A percentile compares a stretch with the other conserved stretches of the same genome.
phyloP scores from a whole-genome alignment of 2,797 vertebrate genomes.

The Gadopsis bispinosus region DNA sequence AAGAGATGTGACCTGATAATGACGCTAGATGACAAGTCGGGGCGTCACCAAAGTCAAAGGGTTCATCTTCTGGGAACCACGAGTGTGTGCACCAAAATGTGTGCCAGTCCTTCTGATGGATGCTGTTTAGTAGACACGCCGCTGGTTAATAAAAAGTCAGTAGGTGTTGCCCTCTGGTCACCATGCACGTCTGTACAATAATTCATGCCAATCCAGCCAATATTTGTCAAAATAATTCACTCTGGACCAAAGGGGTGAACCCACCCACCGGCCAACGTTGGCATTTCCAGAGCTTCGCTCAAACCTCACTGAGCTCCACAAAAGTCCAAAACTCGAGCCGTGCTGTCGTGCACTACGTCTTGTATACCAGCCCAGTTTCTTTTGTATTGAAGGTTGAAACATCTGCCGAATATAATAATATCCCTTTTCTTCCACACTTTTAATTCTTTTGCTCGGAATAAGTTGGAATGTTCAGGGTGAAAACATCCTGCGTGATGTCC shows the following conservation, averaged over 20 bases:
- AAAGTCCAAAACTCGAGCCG: neutral
- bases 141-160: neutral
- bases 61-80: neutral
- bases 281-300: too few species aligned
- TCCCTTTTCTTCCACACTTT: neutral
- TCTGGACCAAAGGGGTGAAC: too few species aligned
- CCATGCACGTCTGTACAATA: neutral
- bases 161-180: neutral
- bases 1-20: too few species aligned
- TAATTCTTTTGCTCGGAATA: neutral
- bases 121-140: neutral
- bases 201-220: neutral
- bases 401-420: neutral
- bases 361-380: neutral
- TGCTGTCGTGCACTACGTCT: neutral
- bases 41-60: neutral
- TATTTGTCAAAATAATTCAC: neutral
- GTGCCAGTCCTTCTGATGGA: too few species aligned
- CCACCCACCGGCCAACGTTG: too few species aligned
- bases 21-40: neutral
- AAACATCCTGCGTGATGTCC: neutral
- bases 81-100: neutral
- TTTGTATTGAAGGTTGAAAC: neutral
- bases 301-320: neutral
- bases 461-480: neutral